Evolutionary conservation across 2,888 invertebrate genomes (phyloP).

Genomic region (Fragum whitleyi): DNA sequence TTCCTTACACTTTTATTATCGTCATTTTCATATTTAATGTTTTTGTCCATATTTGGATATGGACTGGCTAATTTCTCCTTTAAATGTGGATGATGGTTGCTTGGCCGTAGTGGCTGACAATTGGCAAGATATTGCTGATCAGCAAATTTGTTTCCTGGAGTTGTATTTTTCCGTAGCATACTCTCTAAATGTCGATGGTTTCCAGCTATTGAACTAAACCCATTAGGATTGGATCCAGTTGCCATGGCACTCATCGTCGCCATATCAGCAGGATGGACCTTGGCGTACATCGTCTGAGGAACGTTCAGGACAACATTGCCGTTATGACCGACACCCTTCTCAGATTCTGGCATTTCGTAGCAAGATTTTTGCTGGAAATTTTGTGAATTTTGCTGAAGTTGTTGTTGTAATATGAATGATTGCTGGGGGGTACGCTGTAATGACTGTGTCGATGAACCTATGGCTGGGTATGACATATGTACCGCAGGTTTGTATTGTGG

Average conservation of each 20-base stretch:
- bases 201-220: not conserved
- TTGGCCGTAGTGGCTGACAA: slow-evolving; percentile 7
- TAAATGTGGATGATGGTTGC: slow-evolving; percentile 59
- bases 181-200: slow-evolving; percentile 22
- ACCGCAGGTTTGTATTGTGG: slow-evolving; percentile 51
- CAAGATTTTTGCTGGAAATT: slow-evolving; percentile 6
- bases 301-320: slow-evolving; percentile 52
- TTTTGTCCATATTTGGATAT: slow-evolving; percentile 76
- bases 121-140: slow-evolving; percentile 28
- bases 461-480: slow-evolving; percentile 23
- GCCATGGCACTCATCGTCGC: not conserved
- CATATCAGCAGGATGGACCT: slow-evolving; percentile 2
- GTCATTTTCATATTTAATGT: slow-evolving; percentile 21
- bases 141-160: slow-evolving; percentile 12
- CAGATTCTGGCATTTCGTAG: not conserved
- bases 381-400: not conserved
- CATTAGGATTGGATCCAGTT: slow-evolving; percentile 11
- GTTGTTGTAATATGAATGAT: slow-evolving; percentile 5
- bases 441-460: not conserved
- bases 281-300: slow-evolving; percentile 48
- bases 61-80: slow-evolving; percentile 78
- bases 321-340: not conserved
- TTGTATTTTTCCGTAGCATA: slow-evolving; percentile 8
- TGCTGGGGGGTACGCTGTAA: not conserved
- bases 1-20: not conserved